Evolutionary conservation across 2,888 invertebrate species (phyloP).

Genomic region (Sceliomorpha sp.): DNA sequence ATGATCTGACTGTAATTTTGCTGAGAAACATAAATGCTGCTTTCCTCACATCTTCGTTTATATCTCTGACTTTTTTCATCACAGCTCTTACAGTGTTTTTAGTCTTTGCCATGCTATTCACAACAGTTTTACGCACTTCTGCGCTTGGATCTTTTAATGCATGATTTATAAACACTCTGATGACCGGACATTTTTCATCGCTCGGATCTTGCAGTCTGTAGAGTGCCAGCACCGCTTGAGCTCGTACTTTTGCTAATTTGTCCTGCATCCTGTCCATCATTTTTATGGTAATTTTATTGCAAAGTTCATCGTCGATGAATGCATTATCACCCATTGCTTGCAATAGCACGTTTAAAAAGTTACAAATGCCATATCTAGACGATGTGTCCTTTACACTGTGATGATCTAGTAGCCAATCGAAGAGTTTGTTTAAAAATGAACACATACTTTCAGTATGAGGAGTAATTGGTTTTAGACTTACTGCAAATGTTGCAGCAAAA

Average conservation of each 20-base stretch:
- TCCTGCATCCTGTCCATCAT: constrained; percentile 87
- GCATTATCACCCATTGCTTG: constrained; percentile 88
- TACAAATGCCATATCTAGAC: constrained; percentile 88
- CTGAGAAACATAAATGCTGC: constrained; percentile 82
- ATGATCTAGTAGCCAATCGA: constrained; percentile 83
- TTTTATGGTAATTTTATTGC: constrained; percentile 85
- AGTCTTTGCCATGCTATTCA: constrained; percentile 88
- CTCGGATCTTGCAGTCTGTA: constrained; percentile 90
- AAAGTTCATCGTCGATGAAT: constrained; percentile 88
- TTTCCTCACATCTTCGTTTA: constrained; percentile 88
- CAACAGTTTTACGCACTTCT: constrained; percentile 87
- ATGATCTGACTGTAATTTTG: constrained; percentile 82
- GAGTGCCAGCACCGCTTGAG: constrained; percentile 89
- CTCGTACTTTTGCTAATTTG: constrained; percentile 87
- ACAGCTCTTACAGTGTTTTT: constrained; percentile 86
- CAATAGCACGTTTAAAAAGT: constrained; percentile 88
- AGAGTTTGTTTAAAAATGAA: constrained; percentile 83
- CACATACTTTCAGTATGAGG: constrained; percentile 80
- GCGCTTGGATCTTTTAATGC: constrained; percentile 88
- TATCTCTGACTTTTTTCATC: constrained; percentile 87
- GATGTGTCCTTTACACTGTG: constrained; percentile 81
- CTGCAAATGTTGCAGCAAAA: constrained; percentile 87
- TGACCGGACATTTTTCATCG: constrained; percentile 88
- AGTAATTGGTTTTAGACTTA: constrained; percentile 82
- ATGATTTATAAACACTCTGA: constrained; percentile 86